Evolutionary conservation across 2,888 invertebrate species (phyloP).

Genomic region (Eilema griseolum): DNA sequence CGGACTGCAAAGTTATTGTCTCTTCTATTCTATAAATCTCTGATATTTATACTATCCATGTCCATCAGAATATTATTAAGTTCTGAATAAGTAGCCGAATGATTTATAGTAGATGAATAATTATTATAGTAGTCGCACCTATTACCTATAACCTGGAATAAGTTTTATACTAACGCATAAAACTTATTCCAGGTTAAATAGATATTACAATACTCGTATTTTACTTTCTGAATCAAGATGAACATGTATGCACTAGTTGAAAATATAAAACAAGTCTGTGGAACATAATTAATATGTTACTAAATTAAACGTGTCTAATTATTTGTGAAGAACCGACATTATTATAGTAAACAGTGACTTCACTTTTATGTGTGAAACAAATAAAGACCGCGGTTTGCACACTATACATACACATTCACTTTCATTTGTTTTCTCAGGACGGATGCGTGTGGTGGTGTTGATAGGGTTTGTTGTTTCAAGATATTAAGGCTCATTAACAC

Average conservation of each 20-base stretch:
- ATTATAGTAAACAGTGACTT: conserved; percentile 14
- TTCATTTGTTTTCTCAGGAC: conserved; percentile 26
- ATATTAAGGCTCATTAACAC: conserved; percentile 7
- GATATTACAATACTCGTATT: not conserved
- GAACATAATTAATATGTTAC: conserved; percentile 2
- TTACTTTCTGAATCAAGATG: conserved; percentile 2
- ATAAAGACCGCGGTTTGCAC: conserved; percentile 5
- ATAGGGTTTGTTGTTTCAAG: conserved; percentile 18
- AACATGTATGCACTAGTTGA: not conserved
- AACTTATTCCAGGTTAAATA: not conserved
- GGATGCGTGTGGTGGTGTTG: conserved; percentile 15
- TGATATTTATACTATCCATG: too few species aligned
- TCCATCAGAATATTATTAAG: not conserved
- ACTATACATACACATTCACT: conserved; percentile 16
- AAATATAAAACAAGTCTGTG: not conserved
- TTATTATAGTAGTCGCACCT: too few species aligned
- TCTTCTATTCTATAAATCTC: too few species aligned
- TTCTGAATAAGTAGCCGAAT: not conserved
- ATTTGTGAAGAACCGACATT: not conserved
- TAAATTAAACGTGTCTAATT: not conserved
- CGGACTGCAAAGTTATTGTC: too few species aligned
- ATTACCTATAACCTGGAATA: too few species aligned
- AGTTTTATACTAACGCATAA: too few species aligned
- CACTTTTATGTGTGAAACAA: conserved; percentile 20
- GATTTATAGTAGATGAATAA: not conserved